Conservation (phyloP, 2,113 vertebrate genomes). For the Egretta garzetta region DNA sequence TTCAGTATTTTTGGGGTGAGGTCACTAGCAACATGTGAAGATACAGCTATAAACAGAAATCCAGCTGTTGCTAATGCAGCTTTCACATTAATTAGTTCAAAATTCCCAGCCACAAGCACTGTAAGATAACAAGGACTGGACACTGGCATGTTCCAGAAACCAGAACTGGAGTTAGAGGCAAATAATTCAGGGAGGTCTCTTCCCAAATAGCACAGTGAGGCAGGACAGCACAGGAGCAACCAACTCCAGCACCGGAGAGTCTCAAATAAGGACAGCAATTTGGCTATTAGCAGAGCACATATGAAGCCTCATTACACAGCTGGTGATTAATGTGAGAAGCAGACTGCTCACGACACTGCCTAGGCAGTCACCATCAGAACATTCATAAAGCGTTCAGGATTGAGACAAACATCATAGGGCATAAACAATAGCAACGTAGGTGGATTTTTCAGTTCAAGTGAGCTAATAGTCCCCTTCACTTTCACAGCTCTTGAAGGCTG, state of each 20-base stretch:
- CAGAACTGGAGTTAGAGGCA: not conserved
- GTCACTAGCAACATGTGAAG: not conserved
- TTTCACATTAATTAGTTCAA: not conserved
- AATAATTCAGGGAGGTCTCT: not conserved
- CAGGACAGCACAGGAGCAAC: not conserved
- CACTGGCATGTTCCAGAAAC: not conserved
- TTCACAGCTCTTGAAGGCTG: not conserved
- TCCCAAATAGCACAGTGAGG: not conserved
- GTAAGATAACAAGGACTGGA: not conserved
- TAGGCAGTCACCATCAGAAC: not conserved
- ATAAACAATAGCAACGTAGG: conserved; percentile 6
- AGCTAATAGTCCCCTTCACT: not conserved
- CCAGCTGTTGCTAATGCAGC: not conserved
- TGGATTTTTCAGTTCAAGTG: not conserved
- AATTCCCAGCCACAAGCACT: not conserved
- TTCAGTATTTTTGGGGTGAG: not conserved
- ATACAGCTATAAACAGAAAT: not conserved
- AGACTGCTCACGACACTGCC: conserved; percentile 20
- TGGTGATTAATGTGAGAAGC: conserved; percentile 58
- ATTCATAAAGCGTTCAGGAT: not conserved
- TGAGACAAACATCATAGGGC: not conserved
- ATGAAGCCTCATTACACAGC: conserved; percentile 50
- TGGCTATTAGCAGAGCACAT: conserved; percentile 15
- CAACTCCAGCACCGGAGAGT: not conserved
- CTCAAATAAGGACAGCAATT: not conserved